Base-by-base conservation (phyloP, 2,888 invertebrate species). In the Cheilosia scutellata region DNA sequence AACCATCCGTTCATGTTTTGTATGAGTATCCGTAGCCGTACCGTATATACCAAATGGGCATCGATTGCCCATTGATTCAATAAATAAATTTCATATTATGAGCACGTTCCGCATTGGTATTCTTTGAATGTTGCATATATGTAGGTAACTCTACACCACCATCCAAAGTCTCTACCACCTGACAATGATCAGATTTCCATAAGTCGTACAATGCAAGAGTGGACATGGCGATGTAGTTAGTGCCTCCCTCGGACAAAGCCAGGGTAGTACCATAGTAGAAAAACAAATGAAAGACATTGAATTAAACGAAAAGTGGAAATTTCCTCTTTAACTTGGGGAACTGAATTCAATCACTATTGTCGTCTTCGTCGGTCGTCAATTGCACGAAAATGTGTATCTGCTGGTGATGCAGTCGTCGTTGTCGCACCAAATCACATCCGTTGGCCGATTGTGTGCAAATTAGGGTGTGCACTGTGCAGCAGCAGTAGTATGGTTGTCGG, bases 361-460 rank as follows among this genome's bases (percentile, higher is more conserved):
- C 58, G 66, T 74, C 53, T 60, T 27, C 47, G 51, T 78, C 5
- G 33, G 53, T 62, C 27, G 66, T 78, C 74, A 78, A 75, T 79
- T 75, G 74, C 63, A 70, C 70, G 51, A 65, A 70, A 83, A 70
- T 42, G 42, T 68, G 57, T 77, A 58, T 62, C 68, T 79, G 58
- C 63, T 78, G 68, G 9, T 55, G 68, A 66, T 77, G 83, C 68
- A 72, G 72, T 66, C 31, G 65, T 53, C 62, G 53, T 65, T 71
- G 68, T 83, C 57, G 74, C 74, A 79, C 70, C 63, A 79, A 79
- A 79, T 79, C 79, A 84, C 83, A 84, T 84, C 79, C 83, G 74
- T 70, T 84, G 63, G 74, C 27, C 83, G 78, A 84, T 84, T 78
- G 83, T 84, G 83, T 84, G 83, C 83, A 84, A 84, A 84, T 84